Evolutionary conservation across 2,888 invertebrate species (phyloP).

Genomic region (Caenorhabditis uteleia): DNA sequence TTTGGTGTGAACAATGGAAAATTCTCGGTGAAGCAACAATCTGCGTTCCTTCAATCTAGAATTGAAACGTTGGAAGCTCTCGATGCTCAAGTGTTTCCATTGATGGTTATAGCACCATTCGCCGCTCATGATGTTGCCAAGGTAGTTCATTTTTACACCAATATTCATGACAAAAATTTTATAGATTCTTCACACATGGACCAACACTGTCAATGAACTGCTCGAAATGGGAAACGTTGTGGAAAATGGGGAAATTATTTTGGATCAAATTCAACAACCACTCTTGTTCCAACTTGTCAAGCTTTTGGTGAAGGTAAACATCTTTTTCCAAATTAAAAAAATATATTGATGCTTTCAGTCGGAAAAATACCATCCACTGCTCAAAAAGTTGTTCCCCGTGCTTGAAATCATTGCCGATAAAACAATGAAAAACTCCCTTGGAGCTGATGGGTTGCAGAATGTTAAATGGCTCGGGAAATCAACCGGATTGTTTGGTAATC

Average conservation of each 20-base stretch:
- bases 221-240: constrained; percentile 13
- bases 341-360: too few relatives aligned
- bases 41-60: background rate
- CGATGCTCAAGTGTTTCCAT: constrained; percentile 23
- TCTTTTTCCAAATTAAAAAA: background rate
- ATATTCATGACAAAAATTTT: background rate
- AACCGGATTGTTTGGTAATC: constrained; percentile 3
- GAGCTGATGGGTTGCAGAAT: constrained; percentile 3
- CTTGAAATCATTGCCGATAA: constrained; percentile 22
- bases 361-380: too few relatives aligned
- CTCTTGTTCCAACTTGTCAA: constrained; percentile 20
- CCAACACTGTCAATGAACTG: constrained; percentile 11
- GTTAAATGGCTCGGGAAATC: constrained; percentile 12
- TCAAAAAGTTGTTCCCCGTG: background rate
- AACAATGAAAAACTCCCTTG: constrained; percentile 21
- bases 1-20: constrained; percentile 1
- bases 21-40: background rate
- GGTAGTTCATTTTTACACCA: background rate
- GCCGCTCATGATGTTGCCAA: background rate
- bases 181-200: constrained; percentile 19
- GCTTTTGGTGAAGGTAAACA: constrained; percentile 3
- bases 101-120: constrained; percentile 6
- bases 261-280: constrained; percentile 18
- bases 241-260: background rate
- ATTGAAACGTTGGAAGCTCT: background rate